phyloP scores from a whole-genome alignment of 2,113 vertebrate genomes.

The Myocastor coypus region DNA sequence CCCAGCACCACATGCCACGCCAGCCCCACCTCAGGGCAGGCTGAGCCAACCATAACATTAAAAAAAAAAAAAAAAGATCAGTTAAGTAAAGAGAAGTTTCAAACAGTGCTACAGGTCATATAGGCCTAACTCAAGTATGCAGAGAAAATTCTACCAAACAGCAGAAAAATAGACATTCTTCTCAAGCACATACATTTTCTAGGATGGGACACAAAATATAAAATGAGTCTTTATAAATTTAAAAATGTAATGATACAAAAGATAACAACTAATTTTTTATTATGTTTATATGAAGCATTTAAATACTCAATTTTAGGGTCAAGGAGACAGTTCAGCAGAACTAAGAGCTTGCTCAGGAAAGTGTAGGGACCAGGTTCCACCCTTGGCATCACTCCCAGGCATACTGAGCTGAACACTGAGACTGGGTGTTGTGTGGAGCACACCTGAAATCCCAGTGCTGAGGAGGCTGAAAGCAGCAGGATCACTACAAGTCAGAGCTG shows the following conservation, averaged over 20 bases:
- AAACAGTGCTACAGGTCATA: background rate
- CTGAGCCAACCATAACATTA: too few species aligned
- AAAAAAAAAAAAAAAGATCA: background rate
- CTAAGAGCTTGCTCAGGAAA: too few species aligned
- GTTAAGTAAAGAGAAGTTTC: background rate
- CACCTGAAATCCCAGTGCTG: too few species aligned
- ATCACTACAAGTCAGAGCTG: too few species aligned
- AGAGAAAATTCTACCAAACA: background rate
- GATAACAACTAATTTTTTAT: background rate
- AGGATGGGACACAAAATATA: background rate
- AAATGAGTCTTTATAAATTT: conserved; percentile 20
- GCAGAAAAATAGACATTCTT: background rate
- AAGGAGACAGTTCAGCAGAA: too few species aligned
- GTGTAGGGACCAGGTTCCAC: too few species aligned
- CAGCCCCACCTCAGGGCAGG: too few species aligned
- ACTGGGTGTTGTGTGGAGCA: too few species aligned
- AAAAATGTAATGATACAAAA: background rate
- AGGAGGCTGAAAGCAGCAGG: too few species aligned
- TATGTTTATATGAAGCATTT: background rate
- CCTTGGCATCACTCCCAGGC: too few species aligned
- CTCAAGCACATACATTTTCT: background rate
- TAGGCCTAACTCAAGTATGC: background rate
- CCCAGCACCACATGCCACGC: too few species aligned
- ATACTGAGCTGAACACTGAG: too few species aligned
- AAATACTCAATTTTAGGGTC: background rate